phyloP scores from a whole-genome alignment of 2,113 vertebrate species.

The Saccopteryx leptura region DNA sequence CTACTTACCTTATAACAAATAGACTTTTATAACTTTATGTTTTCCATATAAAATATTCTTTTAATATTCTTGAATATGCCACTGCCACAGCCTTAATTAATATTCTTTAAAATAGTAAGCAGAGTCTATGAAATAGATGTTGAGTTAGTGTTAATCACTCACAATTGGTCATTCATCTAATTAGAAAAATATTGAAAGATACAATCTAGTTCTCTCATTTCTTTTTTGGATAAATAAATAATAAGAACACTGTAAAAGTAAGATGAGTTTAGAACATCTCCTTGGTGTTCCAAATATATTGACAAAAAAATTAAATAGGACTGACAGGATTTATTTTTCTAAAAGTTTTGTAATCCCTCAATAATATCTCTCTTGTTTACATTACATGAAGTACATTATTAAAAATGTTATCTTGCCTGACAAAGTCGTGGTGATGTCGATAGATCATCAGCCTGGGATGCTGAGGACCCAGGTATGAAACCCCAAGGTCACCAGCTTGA shows the following conservation, averaged over 20 bases:
- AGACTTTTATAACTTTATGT: background rate
- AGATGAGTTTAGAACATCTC: background rate
- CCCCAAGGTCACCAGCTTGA: too few species aligned
- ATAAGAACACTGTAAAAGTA: constrained; percentile 42
- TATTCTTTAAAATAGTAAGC: constrained; percentile 36
- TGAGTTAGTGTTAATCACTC: constrained; percentile 42
- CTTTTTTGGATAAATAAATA: constrained; percentile 32
- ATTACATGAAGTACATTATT: background rate
- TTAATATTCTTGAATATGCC: constrained; percentile 3
- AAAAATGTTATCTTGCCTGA: background rate
- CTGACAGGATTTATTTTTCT: background rate
- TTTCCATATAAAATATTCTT: constrained; percentile 13
- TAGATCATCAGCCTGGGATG: too few species aligned
- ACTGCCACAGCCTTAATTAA: constrained; percentile 38
- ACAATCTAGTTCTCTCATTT: constrained; percentile 15
- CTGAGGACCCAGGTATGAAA: too few species aligned
- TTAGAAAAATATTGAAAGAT: constrained; percentile 50
- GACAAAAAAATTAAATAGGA: constrained; percentile 39
- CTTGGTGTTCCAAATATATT: constrained; percentile 47
- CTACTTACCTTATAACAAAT: background rate
- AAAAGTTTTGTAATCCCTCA: constrained; percentile 8
- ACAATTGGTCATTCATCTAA: constrained; percentile 4
- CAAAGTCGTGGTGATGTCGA: too few species aligned
- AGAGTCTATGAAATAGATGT: constrained; percentile 5
- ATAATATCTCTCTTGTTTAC: background rate